Percentiles rank a stretch among this genome's conserved stretches.
Evolutionary conservation across 1,140 invertebrate genomes (phyloP).

Genomic region (Maconellicoccus hirsutus): DNA sequence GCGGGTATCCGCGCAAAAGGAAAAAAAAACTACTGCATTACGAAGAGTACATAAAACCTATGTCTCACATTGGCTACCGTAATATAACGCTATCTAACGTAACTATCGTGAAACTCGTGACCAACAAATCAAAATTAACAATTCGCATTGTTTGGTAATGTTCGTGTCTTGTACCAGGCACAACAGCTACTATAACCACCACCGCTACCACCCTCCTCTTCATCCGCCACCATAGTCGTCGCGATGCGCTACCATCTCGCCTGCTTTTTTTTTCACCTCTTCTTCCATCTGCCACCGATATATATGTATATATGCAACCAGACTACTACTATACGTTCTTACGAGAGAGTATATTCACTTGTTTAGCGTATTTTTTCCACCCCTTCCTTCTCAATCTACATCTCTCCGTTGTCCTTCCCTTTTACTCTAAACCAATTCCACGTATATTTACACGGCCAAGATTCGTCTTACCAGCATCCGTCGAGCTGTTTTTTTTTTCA

Average conservation of each 20-base stretch:
- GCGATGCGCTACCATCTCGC: neutral
- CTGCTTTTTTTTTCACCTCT: neutral
- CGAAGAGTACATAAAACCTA: neutral
- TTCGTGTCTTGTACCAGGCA: conserved; percentile 18
- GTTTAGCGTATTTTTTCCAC: neutral
- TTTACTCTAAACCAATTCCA: too few species aligned
- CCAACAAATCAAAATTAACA: conserved; percentile 22
- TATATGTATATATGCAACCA: neutral
- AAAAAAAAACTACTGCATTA: neutral
- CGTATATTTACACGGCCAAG: conserved; percentile 25
- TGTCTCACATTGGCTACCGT: conserved; percentile 20
- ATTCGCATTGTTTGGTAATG: conserved; percentile 22
- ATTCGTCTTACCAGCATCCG: conserved; percentile 22
- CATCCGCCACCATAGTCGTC: too few species aligned
- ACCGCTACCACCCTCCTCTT: neutral
- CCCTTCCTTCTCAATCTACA: neutral
- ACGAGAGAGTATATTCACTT: neutral
- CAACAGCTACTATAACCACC: conserved; percentile 13
- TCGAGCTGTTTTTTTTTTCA: neutral
- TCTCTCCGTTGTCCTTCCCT: conserved; percentile 27
- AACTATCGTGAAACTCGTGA: conserved; percentile 22
- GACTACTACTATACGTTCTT: neutral
- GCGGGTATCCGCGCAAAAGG: neutral
- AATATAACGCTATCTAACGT: conserved; percentile 22
- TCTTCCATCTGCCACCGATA: neutral